Evolutionary conservation across 2,797 vertebrate species (phyloP).

Genomic region (Anguilla pacifica): DNA sequence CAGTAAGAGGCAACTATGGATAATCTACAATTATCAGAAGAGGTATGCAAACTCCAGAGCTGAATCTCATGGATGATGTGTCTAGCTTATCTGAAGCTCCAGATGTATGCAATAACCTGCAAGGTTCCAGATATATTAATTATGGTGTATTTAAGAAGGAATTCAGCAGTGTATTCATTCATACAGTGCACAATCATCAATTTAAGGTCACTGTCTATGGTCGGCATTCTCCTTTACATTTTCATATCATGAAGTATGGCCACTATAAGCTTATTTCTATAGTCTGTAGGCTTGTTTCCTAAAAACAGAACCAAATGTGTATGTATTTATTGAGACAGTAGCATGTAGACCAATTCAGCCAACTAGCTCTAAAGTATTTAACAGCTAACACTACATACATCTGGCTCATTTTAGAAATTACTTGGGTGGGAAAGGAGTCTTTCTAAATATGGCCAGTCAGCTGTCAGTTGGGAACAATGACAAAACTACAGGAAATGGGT

Average conservation of each 20-base stretch:
- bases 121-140: not conserved
- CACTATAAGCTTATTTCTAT: too few species aligned
- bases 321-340: not conserved
- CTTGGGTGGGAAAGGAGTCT: not conserved
- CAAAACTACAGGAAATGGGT: not conserved
- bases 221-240: not conserved
- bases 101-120: not conserved
- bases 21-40: not conserved
- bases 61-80: not conserved
- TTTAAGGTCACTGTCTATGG: not conserved
- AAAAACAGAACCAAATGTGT: too few species aligned
- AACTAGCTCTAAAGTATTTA: not conserved
- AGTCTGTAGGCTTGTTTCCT: too few species aligned
- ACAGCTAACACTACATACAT: not conserved
- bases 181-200: not conserved
- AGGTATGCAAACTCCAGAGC: not conserved
- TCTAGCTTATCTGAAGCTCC: not conserved
- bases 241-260: too few species aligned
- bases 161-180: not conserved
- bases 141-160: not conserved
- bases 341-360: not conserved
- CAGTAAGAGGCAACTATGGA: not conserved
- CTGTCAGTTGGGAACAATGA: conserved; percentile 2
- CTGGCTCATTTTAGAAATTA: not conserved
- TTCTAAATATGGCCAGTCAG: not conserved